Conservation (phyloP, 2,888 invertebrate genomes). For the Philopedon plagiatum region DNA sequence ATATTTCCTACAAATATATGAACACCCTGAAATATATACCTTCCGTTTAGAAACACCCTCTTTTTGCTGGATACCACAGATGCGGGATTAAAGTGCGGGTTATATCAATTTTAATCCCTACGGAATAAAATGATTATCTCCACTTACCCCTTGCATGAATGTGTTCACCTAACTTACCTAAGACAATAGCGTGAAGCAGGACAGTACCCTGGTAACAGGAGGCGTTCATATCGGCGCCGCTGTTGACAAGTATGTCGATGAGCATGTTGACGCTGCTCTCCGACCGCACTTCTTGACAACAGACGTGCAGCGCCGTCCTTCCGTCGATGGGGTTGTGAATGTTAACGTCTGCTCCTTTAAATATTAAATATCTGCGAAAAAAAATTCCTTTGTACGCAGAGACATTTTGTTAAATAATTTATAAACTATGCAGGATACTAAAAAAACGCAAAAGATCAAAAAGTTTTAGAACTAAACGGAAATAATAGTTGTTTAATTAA, state of each 20-base stretch:
- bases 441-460: too few relatives aligned
- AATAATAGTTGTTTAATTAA: too few relatives aligned
- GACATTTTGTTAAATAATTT: too few relatives aligned
- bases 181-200: conserved; percentile 67
- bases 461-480: too few relatives aligned
- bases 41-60: too few relatives aligned
- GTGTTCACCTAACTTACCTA: conserved; percentile 38
- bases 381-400: too few relatives aligned
- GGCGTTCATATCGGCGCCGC: conserved; percentile 63
- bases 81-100: too few relatives aligned
- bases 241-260: conserved; percentile 65
- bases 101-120: background rate
- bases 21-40: too few relatives aligned
- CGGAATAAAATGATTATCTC: too few relatives aligned
- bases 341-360: conserved; percentile 63
- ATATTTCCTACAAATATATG: conserved; percentile 57
- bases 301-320: conserved; percentile 74
- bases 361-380: conserved; percentile 55
- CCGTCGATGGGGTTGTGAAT: conserved; percentile 64
- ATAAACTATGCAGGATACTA: too few relatives aligned
- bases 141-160: background rate
- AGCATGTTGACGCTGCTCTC: conserved; percentile 71
- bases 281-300: conserved; percentile 73
- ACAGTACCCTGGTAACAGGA: conserved; percentile 66
- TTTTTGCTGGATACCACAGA: too few relatives aligned